phyloP scores from a whole-genome alignment of 1,140 invertebrate genomes.

The Hyles euphorbiae region DNA sequence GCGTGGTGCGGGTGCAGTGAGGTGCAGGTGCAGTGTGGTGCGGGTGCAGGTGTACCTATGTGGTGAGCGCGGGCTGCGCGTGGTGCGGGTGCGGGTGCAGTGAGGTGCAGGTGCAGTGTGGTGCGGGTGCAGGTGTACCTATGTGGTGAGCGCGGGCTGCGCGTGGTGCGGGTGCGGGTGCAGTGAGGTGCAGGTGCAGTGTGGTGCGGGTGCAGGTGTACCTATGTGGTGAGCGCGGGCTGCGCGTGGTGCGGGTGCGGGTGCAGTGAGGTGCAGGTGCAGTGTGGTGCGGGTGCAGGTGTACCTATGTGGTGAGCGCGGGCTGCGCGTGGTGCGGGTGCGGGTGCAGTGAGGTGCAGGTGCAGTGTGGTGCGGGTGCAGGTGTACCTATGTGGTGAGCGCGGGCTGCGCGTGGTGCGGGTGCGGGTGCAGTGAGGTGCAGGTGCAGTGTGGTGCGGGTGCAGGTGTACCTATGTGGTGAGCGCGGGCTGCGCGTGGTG shows the following conservation, averaged over 20 bases:
- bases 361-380: conserved; percentile 48
- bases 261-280: neutral
- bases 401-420: conserved; percentile 85
- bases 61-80: no score
- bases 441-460: neutral
- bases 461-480: conserved; percentile 8
- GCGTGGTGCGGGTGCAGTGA: conserved; percentile 65
- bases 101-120: conserved; percentile 22
- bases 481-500: conserved; percentile 5
- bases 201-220: conserved; percentile 71
- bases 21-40: no score
- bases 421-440: neutral
- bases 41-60: neutral
- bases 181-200: no score
- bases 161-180: no score
- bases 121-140: neutral
- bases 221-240: conserved; percentile 16
- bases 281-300: neutral
- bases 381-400: conserved; percentile 9
- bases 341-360: conserved; percentile 4
- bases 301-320: conserved; percentile 25
- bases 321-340: conserved; percentile 53
- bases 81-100: conserved; percentile 68
- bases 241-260: conserved; percentile 87
- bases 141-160: no score